Base-by-base conservation (phyloP, 1,140 invertebrate species). In the Drosophila chauvacae region DNA sequence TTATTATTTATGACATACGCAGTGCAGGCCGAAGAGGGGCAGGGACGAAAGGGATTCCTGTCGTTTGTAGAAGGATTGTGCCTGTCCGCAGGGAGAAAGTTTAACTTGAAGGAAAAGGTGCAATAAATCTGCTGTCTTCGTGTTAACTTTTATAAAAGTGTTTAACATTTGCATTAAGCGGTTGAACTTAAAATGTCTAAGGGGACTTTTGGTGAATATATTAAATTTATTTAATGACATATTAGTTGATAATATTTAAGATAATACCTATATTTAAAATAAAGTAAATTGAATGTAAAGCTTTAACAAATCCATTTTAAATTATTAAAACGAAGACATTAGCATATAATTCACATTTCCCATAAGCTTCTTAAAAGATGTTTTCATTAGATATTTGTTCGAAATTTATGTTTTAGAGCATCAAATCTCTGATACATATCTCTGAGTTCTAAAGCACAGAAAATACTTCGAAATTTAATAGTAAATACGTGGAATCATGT, bases 1-100 rank as follows among this genome's bases (percentile, higher is more conserved):
- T 83, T 81, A 87, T 86, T 76, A 86, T 86, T 87, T 83, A 86
- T 88, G 51, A 42, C 60, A 62, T 87, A 72, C 84, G 82, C 83
- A 87, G 70, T 87, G 66, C 26, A 73, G 28, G 33, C 56, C 44
- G 20, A 42, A 14, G 7, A 10, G 6, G 13, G 42, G 18, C 11
- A 26, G n/a, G 20, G 13, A 4, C 4, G 13, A 9, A 35, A 23
- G 26, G 51, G 48, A 55, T 41, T 55, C 56, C 18, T 28, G 50
- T 35, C 30, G 62, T 45, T 70, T 55, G 62, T 9, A 35, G 39
- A 70, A 53, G 62, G 66, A 70, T 71, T 72, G 69, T 14, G 26
- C 14, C 23, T 13, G 66, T 30, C 45, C 70, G 66, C n/a, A 23
- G 70, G 66, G 44, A 30, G 35, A 66, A 72, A 71, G 66, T 51